Conservation (phyloP, 2,113 vertebrate genomes). For the Calonectris borealis region DNA sequence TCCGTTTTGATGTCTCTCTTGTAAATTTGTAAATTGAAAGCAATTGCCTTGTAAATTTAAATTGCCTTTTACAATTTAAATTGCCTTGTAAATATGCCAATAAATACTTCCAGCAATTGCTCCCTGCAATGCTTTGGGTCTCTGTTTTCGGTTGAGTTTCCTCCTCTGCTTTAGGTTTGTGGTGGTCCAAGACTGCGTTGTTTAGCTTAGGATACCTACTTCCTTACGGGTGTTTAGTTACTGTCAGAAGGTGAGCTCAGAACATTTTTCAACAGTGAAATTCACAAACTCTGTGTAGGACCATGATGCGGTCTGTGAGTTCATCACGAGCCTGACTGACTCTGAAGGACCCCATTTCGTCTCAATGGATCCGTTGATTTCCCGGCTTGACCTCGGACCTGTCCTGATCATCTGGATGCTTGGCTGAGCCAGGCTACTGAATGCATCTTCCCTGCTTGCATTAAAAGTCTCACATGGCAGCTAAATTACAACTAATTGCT, state of each 20-base stretch:
- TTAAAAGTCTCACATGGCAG: not conserved
- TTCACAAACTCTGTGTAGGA: not conserved
- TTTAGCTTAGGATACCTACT: not conserved
- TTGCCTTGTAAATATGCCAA: not conserved
- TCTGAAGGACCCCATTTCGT: not conserved
- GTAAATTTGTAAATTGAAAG: too few species aligned
- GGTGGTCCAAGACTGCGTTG: not conserved
- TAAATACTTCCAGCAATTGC: not conserved
- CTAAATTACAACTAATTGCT: not conserved
- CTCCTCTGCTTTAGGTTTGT: not conserved
- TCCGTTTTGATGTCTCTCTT: not conserved
- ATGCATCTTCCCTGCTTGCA: rapidly evolving
- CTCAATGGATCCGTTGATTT: rapidly evolving
- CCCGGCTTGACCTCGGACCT: rapidly evolving
- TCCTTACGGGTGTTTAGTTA: not conserved
- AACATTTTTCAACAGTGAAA: not conserved
- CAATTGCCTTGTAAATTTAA: not conserved
- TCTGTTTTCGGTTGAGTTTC: not conserved
- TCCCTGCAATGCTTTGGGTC: not conserved
- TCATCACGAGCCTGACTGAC: not conserved
- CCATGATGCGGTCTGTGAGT: not conserved
- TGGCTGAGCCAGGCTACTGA: not conserved
- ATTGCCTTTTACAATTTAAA: not conserved
- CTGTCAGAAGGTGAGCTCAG: not conserved
- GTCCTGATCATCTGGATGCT: not conserved